Evolutionary conservation across 2,888 invertebrate genomes (phyloP), one percentile per base, ranked within the genome.

Genomic region (Parelbella ahira): DNA sequence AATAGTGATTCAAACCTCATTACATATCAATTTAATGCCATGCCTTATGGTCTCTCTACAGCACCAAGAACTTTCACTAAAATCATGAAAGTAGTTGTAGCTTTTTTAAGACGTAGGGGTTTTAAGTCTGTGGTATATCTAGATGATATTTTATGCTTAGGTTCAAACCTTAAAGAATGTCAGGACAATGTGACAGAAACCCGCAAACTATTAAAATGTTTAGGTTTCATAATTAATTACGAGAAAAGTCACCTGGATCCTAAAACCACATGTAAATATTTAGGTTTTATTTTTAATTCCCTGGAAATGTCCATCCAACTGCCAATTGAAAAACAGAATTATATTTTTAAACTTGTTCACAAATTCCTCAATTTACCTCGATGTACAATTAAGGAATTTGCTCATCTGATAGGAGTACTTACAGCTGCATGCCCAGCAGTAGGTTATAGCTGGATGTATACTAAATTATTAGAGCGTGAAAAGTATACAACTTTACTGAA

Each of bases 381-480:
- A 12, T 49, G 37, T 44, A 24, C 33, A 8, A 41, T 52, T 5
- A 15, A 45, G 29, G 25, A 46, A 15, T 47, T 50, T 12, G 37
- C 50, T 3, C 21, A 47, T 4, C 41, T 45, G 2, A 45, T 53
- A 6, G 55, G 53, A 6, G n/a, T 47, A 1, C 15, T 55, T n/a
- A 43, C 25, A 4, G 42, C 53, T 0, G 50, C 51, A 2, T 55
- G 53, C n/a, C 54, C 54, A 3, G 52, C 52, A 0, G 37, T 49
- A 4, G 18, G 6, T 1, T 52, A 50, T 10, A 36, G 39, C 1
- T 51, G 50, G 45, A 1, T 47, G 5, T 48, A 49, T 4, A 48
- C 49, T 1, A 51, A 51, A 11, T 2, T 4, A 0, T 34, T 51
- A 15, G 49, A 49, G 21, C 19, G 44, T 3, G 11, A 37, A 15